A percentile compares a stretch with the other conserved stretches of the same genome.
These are phyloP conservation scores for Portevinia maculata DNA, from an alignment of 2,888 invertebrate species.

Conservation along the genomic window DNA sequence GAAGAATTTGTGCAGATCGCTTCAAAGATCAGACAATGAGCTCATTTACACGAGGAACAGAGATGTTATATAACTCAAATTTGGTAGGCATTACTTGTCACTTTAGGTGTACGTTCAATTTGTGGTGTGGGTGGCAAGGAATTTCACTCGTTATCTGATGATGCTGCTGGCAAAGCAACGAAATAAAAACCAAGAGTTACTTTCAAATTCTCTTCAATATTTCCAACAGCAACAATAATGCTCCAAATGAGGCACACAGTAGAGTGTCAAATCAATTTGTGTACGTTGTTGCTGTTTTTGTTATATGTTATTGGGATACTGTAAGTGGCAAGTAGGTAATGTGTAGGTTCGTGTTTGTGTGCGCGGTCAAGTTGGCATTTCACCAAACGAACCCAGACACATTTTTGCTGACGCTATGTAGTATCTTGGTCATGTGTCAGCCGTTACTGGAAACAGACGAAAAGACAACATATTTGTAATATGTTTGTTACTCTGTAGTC, in stretches of 20 bases:
- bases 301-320: constrained; percentile 28
- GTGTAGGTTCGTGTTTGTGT: constrained; percentile 26
- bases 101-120: constrained; percentile 6
- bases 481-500: not conserved
- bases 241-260: constrained; percentile 37
- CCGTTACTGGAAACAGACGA: constrained; percentile 1
- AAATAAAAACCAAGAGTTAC: constrained; percentile 19
- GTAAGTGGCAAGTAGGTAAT: constrained; percentile 44
- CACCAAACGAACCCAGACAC: constrained; percentile 16
- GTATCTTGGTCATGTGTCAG: constrained; percentile 40
- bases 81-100: constrained; percentile 12
- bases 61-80: constrained; percentile 35
- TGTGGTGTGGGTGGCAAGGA: constrained; percentile 38
- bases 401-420: constrained; percentile 13
- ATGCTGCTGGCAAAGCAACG: not conserved
- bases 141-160: constrained; percentile 25
- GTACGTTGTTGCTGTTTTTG: not conserved
- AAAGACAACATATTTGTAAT: constrained; percentile 1
- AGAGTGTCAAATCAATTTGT: constrained; percentile 30
- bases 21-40: constrained; percentile 47
- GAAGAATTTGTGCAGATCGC: not conserved
- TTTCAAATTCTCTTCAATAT: constrained; percentile 25
- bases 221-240: constrained; percentile 4
- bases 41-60: constrained; percentile 39
- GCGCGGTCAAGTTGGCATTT: constrained; percentile 30